Conservation (phyloP, 2,888 invertebrate genomes). For the Epirrhoe alternata region DNA sequence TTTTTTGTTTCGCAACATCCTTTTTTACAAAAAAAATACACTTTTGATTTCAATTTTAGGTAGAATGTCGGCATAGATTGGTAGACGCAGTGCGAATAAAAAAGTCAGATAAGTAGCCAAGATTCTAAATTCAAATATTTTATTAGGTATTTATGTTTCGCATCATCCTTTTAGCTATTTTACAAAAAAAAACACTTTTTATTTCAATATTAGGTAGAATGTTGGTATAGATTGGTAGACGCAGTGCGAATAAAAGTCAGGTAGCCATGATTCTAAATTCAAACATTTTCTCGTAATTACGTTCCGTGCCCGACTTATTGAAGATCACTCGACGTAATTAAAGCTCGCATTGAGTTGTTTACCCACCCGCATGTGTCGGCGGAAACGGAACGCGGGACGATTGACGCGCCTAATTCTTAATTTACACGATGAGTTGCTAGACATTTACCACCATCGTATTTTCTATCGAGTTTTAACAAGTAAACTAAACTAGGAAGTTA, state of each 20-base stretch:
- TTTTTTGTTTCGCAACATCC: too few relatives aligned
- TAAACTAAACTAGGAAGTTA: background rate
- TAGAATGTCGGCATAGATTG: too few relatives aligned
- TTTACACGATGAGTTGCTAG: slow-evolving; percentile 34
- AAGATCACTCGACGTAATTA: slow-evolving; percentile 80
- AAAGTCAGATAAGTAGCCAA: slow-evolving; percentile 9
- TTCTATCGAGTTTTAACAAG: background rate
- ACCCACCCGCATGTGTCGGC: slow-evolving; percentile 76
- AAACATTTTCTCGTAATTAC: slow-evolving; percentile 63
- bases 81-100: background rate
- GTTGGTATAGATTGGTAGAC: too few relatives aligned
- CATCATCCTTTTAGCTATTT: too few relatives aligned
- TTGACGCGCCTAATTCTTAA: slow-evolving; percentile 59
- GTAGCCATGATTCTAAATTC: slow-evolving; percentile 56
- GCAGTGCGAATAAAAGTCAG: background rate
- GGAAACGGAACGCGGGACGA: slow-evolving; percentile 66
- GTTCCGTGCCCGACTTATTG: slow-evolving; percentile 68
- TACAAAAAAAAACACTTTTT: too few relatives aligned
- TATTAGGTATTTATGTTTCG: too few relatives aligned
- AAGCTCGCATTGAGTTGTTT: slow-evolving; percentile 79
- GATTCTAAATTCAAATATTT: too few relatives aligned
- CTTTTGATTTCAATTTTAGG: too few relatives aligned
- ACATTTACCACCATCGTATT: slow-evolving; percentile 5
- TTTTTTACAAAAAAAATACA: too few relatives aligned
- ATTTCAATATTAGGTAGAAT: too few relatives aligned